Evolutionary conservation across 2,797 vertebrate species (phyloP).

Genomic region (Pipistrellus pipistrellus): DNA sequence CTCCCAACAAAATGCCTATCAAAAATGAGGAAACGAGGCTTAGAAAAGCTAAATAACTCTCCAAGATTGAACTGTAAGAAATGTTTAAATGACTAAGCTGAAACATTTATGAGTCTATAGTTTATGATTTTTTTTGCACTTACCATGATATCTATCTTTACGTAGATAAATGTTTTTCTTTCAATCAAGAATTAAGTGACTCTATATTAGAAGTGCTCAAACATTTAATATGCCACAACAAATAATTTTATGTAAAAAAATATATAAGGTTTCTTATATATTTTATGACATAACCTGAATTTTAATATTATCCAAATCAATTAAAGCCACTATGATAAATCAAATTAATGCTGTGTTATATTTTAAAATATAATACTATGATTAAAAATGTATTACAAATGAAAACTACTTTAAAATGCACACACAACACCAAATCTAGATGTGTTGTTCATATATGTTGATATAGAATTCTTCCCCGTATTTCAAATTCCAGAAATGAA

Average conservation of each 20-base stretch:
- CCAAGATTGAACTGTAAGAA: background rate
- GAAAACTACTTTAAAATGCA: conserved; percentile 84
- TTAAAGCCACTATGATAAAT: conserved; percentile 80
- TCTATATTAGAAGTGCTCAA: background rate
- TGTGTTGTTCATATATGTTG: conserved; percentile 82
- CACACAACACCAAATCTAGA: conserved; percentile 70
- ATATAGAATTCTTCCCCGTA: conserved; percentile 88
- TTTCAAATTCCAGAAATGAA: conserved; percentile 91
- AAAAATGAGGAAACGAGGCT: conserved; percentile 33
- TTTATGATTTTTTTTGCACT: background rate
- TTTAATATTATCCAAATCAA: conserved; percentile 86
- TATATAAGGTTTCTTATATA: conserved; percentile 84
- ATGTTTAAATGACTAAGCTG: background rate
- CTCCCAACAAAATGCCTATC: background rate
- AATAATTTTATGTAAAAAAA: background rate
- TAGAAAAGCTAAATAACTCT: conserved; percentile 11
- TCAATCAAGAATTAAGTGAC: background rate
- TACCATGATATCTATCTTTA: background rate
- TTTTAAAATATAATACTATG: conserved; percentile 78
- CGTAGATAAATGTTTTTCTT: background rate
- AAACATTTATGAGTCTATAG: background rate
- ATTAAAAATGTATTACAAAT: conserved; percentile 80
- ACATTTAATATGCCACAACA: background rate
- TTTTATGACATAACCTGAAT: conserved; percentile 85
- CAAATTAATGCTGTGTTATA: background rate